Evolutionary conservation across 2,797 vertebrate genomes (phyloP).

Genomic region (Rachycentron canadum): DNA sequence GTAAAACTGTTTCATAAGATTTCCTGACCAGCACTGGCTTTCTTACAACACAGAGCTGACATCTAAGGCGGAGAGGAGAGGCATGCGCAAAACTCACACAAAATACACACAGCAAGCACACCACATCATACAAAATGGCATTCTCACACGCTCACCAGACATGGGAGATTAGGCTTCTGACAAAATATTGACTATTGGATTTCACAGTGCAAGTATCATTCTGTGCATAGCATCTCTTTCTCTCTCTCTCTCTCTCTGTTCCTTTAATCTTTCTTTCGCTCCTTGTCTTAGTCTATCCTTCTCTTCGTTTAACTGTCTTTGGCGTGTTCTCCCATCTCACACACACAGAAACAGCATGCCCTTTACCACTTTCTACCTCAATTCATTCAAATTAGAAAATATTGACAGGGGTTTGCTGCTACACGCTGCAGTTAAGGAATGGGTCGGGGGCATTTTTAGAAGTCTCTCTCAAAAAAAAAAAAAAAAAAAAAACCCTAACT

Average conservation of each 20-base stretch:
- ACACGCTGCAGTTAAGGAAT: conserved; percentile 19
- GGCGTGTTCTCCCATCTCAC: conserved; percentile 6
- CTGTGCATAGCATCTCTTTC: conserved; percentile 28
- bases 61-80: conserved; percentile 8
- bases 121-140: conserved; percentile 53
- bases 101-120: background rate
- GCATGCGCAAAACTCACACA: background rate
- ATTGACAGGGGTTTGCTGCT: conserved; percentile 42
- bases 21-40: background rate
- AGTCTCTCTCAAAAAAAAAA: conserved; percentile 26
- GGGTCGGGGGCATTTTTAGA: conserved; percentile 31
- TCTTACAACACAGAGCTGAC: conserved; percentile 16
- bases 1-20: background rate
- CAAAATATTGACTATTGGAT: conserved; percentile 66
- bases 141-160: conserved; percentile 48
- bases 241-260: background rate
- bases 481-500: conserved; percentile 32
- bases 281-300: conserved; percentile 4
- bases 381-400: conserved; percentile 63
- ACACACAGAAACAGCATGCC: conserved; percentile 36
- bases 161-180: conserved; percentile 53
- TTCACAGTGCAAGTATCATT: conserved; percentile 51
- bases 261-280: background rate
- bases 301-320: conserved; percentile 15
- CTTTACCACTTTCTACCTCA: conserved; percentile 54